Conservation (phyloP, 2,888 invertebrate genomes). For the Pollenia angustigena region DNA sequence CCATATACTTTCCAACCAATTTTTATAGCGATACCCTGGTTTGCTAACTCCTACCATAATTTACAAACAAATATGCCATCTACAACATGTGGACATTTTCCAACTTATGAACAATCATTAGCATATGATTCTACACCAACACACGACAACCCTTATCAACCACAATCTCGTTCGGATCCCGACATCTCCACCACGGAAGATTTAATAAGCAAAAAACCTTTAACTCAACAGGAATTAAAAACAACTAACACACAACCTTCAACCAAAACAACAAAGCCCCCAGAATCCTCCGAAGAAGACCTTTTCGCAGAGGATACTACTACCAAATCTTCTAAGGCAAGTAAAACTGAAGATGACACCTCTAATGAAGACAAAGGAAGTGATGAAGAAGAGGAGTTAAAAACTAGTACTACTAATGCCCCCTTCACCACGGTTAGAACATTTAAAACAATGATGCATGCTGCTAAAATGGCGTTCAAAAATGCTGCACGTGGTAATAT, state of each 20-base stretch:
- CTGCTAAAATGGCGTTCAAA: conserved; percentile 38
- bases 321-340: not conserved
- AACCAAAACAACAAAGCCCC: not conserved
- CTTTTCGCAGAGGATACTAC: conserved; percentile 36
- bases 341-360: not conserved
- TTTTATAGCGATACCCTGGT: conserved; percentile 53
- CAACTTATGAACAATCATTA: not conserved
- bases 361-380: not conserved
- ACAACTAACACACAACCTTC: not conserved
- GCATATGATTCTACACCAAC: not conserved
- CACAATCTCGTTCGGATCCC: not conserved
- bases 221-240: not conserved
- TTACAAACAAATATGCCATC: not conserved
- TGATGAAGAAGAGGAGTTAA: not conserved
- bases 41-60: not conserved
- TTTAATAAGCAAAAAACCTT: not conserved
- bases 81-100: not conserved
- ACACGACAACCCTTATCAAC: not conserved
- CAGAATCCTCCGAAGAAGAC: conserved; percentile 33
- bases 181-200: not conserved
- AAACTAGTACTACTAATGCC: not conserved
- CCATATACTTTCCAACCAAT: conserved; percentile 29
- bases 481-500: not conserved
- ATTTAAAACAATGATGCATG: conserved; percentile 56
- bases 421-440: not conserved